Base-by-base conservation (phyloP, 2,797 vertebrate genomes). In the Acridotheres tristis region DNA sequence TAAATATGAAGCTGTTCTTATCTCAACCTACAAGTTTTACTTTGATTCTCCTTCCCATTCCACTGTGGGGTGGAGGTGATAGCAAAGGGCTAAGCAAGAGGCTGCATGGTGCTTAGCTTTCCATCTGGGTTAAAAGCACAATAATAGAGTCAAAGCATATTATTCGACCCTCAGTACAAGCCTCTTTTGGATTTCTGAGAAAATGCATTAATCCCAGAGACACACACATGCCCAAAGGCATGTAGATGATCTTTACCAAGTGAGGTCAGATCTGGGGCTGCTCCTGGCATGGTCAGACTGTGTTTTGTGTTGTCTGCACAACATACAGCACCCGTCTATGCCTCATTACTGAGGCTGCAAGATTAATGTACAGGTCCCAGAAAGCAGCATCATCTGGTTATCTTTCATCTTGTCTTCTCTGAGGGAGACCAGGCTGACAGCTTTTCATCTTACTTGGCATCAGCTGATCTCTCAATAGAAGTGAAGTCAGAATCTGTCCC, bases 11-110 rank as follows among this genome's bases (percentile, higher is more conserved):
- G 17, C 6, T 68, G 16, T 36, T n/a, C 27, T 43, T 55, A 43
- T 38, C 26, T 50, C 34, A 62, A 23, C 16, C 16, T 25, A 11
- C 22, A 62, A 21, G 18, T 43, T 62, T 42, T 43, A 6, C 4
- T 43, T 69, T 75, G 22, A 62, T 57, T 76, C 8, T 69, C 8
- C 63, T 57, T 11, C 11, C 22, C 25, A 25, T 45, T 76, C 21
- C 32, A 18, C 36, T n/a, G 32, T 25, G 27, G 11, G 4, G 12
- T 17, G 2, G 36, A 61, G 43, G 14, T 36, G 57, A 69, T 14
- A 63, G 17, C 1, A 0, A 29, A 32, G 8, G 16, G 5, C 25
- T 69, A 32, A 50, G 16, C 0, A 0, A 69, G n/a, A 17, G 7
- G 32, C 23, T 57, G 9, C 11, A 3, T n/a, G 27, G 16, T 62